Percentiles rank a stretch among this genome's conserved stretches.
Evolutionary conservation across 2,113 vertebrate genomes (phyloP).

Genomic region (Channa maculata): DNA sequence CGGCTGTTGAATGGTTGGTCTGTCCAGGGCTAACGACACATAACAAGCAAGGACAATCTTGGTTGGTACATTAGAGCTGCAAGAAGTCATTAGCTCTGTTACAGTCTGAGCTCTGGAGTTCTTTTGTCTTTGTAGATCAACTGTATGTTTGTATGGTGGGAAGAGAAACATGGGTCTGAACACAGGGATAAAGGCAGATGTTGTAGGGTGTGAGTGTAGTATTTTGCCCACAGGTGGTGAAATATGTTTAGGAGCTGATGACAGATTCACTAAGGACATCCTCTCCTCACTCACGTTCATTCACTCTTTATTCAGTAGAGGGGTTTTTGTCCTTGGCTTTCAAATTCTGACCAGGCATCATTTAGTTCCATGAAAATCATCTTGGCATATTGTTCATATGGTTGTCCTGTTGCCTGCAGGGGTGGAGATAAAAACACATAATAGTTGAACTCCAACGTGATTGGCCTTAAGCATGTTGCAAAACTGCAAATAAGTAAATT

Average conservation of each 20-base stretch:
- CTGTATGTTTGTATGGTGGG: slow-evolving; percentile 15
- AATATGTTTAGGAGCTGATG: slow-evolving; percentile 39
- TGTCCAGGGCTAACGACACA: slow-evolving; percentile 32
- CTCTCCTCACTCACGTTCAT: slow-evolving; percentile 12
- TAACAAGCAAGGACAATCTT: slow-evolving; percentile 35
- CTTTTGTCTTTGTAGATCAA: slow-evolving; percentile 56
- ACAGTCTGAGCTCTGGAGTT: slow-evolving; percentile 70
- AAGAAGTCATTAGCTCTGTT: slow-evolving; percentile 52
- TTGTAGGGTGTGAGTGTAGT: slow-evolving; percentile 38
- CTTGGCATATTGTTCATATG: slow-evolving; percentile 99
- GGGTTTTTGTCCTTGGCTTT: slow-evolving; percentile 98
- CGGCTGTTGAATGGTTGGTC: slow-evolving; percentile 36
- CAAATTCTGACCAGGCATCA: slow-evolving; percentile 99
- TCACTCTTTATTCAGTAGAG: slow-evolving; percentile 87
- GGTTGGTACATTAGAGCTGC: slow-evolving; percentile 30
- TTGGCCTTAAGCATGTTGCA: background rate
- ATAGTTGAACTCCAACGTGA: background rate
- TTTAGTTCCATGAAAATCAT: slow-evolving; percentile 99
- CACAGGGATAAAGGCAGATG: slow-evolving; percentile 73
- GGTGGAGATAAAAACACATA: slow-evolving; percentile 2
- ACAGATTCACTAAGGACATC: slow-evolving; percentile 23
- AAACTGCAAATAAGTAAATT: background rate
- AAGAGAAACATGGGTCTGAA: slow-evolving; percentile 73
- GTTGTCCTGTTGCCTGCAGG: slow-evolving; percentile 94
- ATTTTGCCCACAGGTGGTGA: slow-evolving; percentile 41